Conservation (phyloP, 2,113 vertebrate genomes). For the Mionectes macconnelli region DNA sequence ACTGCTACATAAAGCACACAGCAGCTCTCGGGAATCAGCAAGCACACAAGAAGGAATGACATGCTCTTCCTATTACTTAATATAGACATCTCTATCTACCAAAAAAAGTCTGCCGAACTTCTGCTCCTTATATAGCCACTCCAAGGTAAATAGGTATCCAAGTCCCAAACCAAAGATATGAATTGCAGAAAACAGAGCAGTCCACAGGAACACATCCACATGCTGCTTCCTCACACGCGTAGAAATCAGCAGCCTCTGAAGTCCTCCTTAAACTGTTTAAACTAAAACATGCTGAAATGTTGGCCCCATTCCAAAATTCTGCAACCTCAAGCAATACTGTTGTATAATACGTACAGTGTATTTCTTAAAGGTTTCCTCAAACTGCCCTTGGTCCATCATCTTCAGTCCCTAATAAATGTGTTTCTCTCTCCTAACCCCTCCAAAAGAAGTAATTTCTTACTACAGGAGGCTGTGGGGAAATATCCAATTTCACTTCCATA, state of each 20-base stretch:
- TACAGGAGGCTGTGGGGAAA: not conserved
- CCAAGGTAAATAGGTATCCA: conserved; percentile 11
- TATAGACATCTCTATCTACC: not conserved
- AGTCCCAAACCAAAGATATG: not conserved
- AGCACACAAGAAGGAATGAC: not conserved
- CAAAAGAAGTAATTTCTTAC: not conserved
- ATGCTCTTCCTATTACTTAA: conserved; percentile 44
- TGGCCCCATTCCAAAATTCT: not conserved
- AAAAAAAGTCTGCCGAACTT: conserved; percentile 1
- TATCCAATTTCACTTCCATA: not conserved
- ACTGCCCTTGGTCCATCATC: not conserved
- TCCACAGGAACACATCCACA: not conserved
- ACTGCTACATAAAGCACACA: not conserved
- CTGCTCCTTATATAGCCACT: conserved; percentile 25
- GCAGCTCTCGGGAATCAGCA: not conserved
- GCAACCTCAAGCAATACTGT: not conserved
- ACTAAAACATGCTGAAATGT: not conserved
- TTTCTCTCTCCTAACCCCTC: not conserved
- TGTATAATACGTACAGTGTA: not conserved
- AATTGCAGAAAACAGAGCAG: not conserved
- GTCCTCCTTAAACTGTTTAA: not conserved
- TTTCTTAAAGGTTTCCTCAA: not conserved
- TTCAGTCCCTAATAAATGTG: not conserved
- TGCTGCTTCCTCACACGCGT: not conserved
- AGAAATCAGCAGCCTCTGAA: not conserved